Base-by-base conservation (phyloP, 2,888 invertebrate species). In the Abscondita cerata region DNA sequence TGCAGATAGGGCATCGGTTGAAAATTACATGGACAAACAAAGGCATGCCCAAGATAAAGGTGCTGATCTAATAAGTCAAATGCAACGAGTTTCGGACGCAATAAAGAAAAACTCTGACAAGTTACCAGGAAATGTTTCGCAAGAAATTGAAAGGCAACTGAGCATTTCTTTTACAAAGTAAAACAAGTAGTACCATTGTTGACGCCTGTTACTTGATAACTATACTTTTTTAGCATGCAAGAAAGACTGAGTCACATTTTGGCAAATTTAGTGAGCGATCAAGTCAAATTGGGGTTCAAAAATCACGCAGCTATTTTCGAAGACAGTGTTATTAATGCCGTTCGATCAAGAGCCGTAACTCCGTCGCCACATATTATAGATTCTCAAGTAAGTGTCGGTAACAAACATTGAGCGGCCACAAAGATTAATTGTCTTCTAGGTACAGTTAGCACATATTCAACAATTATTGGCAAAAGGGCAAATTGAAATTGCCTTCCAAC, bases 401-500 rank as follows among this genome's bases (percentile, higher is more conserved):
- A n/a, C n/a, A n/a, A n/a, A n/a, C n/a, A n/a, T n/a, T n/a, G n/a
- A n/a, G n/a, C n/a, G n/a, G n/a, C n/a, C n/a, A n/a, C n/a, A n/a
- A n/a, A n/a, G n/a, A n/a, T n/a, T n/a, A n/a, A n/a, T n/a, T n/a
- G n/a, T n/a, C 54, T 50, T 65, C 50, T 78, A 87, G 84, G 81
- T 85, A 73, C 85, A 86, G 66, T 84, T 89, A 70, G 85, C 87
- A 11, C 89, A 89, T 72, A 87, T 94, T 67, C 86, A 90, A 73
- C 85, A 87, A 64, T 81, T 90, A 54, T 81, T 93, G 36, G 75
- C 82, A 13, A 84, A 87, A 68, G 92, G 93, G 1, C 92, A 94
- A 78, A 83, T 90, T 50, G 93, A 95, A 81, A 87, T 90, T 61
- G 96, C 96, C 44, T 96, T 97, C 82, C 93, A 95, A 79, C 85